phyloP scores from a whole-genome alignment of 2,797 vertebrate genomes.

The Nyctalus aviator region DNA sequence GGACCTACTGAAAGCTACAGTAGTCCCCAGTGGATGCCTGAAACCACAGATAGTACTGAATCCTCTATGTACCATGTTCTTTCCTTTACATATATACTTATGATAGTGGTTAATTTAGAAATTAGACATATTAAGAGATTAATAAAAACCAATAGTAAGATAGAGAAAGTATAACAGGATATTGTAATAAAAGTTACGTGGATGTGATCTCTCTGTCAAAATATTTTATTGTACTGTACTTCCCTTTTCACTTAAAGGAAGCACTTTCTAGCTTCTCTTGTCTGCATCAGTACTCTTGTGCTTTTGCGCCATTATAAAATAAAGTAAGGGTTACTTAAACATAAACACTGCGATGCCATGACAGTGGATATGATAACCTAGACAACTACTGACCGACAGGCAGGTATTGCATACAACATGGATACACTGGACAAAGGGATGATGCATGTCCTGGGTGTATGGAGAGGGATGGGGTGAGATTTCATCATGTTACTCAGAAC shows the following conservation, averaged over 20 bases:
- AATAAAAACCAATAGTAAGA: neutral
- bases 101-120: neutral
- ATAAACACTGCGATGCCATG: neutral
- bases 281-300: neutral
- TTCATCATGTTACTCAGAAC: neutral
- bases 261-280: neutral
- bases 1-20: neutral
- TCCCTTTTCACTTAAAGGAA: neutral
- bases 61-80: neutral
- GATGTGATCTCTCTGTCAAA: too few species aligned
- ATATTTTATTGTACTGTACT: neutral
- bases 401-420: neutral
- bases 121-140: neutral
- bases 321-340: neutral
- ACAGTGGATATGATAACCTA: neutral
- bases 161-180: neutral
- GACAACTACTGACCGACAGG: neutral
- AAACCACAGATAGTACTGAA: neutral
- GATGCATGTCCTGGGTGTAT: neutral
- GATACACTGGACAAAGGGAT: neutral
- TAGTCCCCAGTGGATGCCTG: neutral
- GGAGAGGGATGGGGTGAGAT: neutral
- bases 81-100: neutral
- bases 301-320: neutral
- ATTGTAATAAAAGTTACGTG: neutral